These are phyloP conservation scores for Montipora capricornis DNA, from an alignment of 64 coral and sea anemone species.

Conservation along the genomic window DNA sequence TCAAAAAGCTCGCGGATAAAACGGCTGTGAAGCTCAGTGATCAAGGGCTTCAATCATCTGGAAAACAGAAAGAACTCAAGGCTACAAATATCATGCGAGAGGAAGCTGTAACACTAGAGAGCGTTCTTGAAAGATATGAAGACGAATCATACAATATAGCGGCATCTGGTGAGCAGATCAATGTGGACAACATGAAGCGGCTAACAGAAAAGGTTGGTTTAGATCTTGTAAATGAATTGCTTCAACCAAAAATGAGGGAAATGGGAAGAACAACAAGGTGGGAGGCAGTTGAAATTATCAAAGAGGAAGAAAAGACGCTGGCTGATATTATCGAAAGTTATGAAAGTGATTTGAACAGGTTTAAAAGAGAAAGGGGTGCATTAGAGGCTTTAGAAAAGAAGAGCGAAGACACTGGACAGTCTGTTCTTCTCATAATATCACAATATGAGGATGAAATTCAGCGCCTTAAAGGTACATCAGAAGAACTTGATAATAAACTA, in stretches of 20 bases:
- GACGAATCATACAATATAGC: not conserved
- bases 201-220: constrained; percentile 40
- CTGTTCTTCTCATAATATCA: constrained; percentile 43
- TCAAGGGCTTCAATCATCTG: not conserved
- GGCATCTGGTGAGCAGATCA: not conserved
- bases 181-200: not conserved
- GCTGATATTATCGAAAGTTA: constrained; percentile 54
- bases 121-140: constrained; percentile 33
- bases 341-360: constrained; percentile 38
- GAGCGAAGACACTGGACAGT: not conserved
- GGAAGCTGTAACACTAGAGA: not conserved
- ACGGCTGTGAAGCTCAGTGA: not conserved
- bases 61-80: not conserved
- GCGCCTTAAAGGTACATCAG: not conserved
- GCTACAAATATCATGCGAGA: constrained; percentile 23
- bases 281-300: constrained; percentile 6
- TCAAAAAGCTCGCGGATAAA: not conserved
- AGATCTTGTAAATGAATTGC: constrained; percentile 28
- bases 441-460: constrained; percentile 72
- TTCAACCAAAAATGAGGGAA: not conserved
- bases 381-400: constrained; percentile 16
- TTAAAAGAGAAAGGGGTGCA: constrained; percentile 69
- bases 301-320: constrained; percentile 61
- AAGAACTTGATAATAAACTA: not conserved
- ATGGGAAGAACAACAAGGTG: not conserved